Base-by-base conservation (phyloP, 2,113 vertebrate species). In the Cyphomyrus discorhynchus region DNA sequence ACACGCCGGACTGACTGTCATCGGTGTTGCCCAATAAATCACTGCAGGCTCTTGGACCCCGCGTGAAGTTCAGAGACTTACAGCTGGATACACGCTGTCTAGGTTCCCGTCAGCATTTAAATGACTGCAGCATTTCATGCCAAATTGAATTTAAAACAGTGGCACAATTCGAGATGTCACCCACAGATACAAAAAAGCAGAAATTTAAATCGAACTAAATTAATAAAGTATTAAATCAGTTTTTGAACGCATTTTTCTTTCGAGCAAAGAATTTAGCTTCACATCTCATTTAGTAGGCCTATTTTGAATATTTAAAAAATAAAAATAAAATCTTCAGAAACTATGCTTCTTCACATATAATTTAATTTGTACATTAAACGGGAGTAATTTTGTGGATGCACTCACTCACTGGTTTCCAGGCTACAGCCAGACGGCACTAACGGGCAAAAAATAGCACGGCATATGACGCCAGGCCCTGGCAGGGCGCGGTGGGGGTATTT, bases 381-480 rank as follows among this genome's bases (percentile, higher is more conserved):
- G 88, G 92, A 91, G 89, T 35, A 93, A 91, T 91, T 90, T 3
- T 91, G 90, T 90, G 89, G 90, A 88, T 90, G 89, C 92, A 91
- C 88, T 90, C 91, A 91, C 89, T 89, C 90, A 45, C 88, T 92
- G 92, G 95, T 95, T 90, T 94, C 95, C 93, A 95, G 95, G 95
- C 95, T 95, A 95, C 95, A 95, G 92, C 92, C 90, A 91, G 95
- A 91, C 89, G 50, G 89, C 89, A 91, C 88, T 92, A 89, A 89
- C 89, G 90, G 24, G 90, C 94, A 95, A 95, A 94, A 94, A 95
- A 95, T 95, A 95, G 92, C 90, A 5, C 31, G 45, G n/a, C 19
- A 39, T 82, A 47, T 50, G 88, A 80, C 53, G 70, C 24, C 27
- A 47, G 45, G 21, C 52, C 7, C 11, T 88, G 62, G n/a, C 31